These are phyloP conservation scores for Benthosema pterotum DNA, from an alignment of 2,797 vertebrate species.

Conservation along the genomic window DNA sequence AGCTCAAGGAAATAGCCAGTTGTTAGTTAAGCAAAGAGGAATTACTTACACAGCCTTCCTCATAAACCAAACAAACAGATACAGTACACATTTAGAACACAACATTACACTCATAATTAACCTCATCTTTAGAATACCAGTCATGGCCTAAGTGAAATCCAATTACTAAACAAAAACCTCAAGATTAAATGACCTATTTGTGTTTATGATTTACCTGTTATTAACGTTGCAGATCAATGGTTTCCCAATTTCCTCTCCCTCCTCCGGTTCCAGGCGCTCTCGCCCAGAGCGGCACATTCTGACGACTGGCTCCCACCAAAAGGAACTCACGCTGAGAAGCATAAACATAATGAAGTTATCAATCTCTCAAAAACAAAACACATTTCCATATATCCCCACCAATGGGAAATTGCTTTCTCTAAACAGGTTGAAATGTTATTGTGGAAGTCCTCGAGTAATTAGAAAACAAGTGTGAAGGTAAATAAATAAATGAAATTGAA, in stretches of 20 bases:
- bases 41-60: conserved; percentile 44
- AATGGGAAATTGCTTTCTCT: conserved; percentile 32
- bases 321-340: conserved; percentile 4
- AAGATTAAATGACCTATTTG: conserved; percentile 82
- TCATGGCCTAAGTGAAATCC: conserved; percentile 35
- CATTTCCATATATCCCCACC: conserved; percentile 6
- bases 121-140: conserved; percentile 30
- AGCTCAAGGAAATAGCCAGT: conserved; percentile 50
- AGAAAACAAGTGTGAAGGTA: conserved; percentile 13
- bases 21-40: conserved; percentile 42
- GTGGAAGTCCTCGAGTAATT: conserved; percentile 36
- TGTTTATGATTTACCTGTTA: conserved; percentile 87
- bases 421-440: conserved; percentile 1
- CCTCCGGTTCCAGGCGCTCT: conserved; percentile 67
- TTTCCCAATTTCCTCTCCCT: conserved; percentile 80
- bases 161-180: conserved; percentile 55
- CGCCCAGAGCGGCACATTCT: conserved; percentile 80
- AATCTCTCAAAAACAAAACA: conserved; percentile 34
- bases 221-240: conserved; percentile 84
- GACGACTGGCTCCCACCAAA: conserved; percentile 11
- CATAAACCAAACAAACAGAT: conserved; percentile 29
- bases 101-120: conserved; percentile 49
- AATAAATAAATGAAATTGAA: conserved; percentile 15
- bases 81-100: conserved; percentile 21
- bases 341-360: conserved; percentile 23